Conservation (phyloP, 2,797 vertebrate genomes). For the Paedocypris micromegethes region DNA sequence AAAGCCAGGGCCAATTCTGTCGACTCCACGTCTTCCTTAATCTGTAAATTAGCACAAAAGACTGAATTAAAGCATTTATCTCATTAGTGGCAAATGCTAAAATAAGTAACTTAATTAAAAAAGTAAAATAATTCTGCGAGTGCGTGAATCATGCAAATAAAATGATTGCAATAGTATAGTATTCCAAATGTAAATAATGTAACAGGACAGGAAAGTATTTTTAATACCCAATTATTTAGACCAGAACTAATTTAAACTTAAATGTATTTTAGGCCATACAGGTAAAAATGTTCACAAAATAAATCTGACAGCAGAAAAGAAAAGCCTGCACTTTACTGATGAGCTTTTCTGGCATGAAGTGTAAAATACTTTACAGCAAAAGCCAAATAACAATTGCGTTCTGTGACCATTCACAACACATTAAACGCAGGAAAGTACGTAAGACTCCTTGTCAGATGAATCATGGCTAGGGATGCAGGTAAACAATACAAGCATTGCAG, state of each 20-base stretch:
- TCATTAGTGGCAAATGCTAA: too few relatives aligned
- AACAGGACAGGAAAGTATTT: too few relatives aligned
- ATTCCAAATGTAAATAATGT: too few relatives aligned
- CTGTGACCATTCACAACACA: conserved; percentile 15
- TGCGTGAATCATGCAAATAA: too few relatives aligned
- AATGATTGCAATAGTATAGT: too few relatives aligned
- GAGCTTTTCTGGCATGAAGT: conserved; percentile 25
- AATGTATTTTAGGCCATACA: neutral
- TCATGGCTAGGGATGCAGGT: neutral
- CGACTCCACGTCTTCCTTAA: conserved; percentile 70
- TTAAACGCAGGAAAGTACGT: conserved; percentile 10
- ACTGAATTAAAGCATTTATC: too few relatives aligned
- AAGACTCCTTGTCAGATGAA: conserved; percentile 1
- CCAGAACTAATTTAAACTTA: too few relatives aligned
- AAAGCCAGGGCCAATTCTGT: conserved; percentile 76
- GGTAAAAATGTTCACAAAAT: conserved; percentile 3
- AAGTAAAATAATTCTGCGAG: too few relatives aligned
- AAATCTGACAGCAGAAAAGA: conserved; percentile 7
- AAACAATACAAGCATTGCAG: neutral
- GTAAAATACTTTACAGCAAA: conserved; percentile 6
- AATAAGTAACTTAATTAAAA: too few relatives aligned
- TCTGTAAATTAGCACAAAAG: conserved; percentile 48
- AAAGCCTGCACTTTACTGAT: conserved; percentile 32
- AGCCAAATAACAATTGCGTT: conserved; percentile 42
- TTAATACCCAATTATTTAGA: too few relatives aligned